Percentiles rank a stretch among this genome's conserved stretches.
These are phyloP conservation scores for Nipponia nippon DNA, from an alignment of 2,113 vertebrate genomes.

Conservation along the genomic window DNA sequence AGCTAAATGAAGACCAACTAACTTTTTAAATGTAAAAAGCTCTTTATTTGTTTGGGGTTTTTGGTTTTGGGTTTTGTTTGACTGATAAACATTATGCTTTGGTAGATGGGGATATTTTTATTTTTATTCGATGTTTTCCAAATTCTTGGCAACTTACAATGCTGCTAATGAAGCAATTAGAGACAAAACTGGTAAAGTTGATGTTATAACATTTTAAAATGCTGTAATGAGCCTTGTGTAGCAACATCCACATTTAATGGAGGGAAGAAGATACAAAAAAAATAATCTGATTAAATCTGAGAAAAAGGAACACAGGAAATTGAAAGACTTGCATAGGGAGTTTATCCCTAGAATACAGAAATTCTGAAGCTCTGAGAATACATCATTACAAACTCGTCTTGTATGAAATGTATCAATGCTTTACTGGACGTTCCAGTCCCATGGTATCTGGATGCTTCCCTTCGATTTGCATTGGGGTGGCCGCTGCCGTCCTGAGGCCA, in stretches of 20 bases:
- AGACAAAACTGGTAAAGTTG: neutral
- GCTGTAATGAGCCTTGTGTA: neutral
- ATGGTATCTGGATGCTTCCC: neutral
- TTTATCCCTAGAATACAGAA: neutral
- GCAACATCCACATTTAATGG: neutral
- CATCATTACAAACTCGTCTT: neutral
- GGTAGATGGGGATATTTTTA: neutral
- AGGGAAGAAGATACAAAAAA: neutral
- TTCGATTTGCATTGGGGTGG: neutral
- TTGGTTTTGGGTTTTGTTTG: neutral
- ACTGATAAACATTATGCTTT: neutral
- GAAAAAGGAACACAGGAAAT: neutral
- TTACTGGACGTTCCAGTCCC: neutral
- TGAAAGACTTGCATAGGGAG: neutral
- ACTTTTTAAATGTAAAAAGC: neutral
- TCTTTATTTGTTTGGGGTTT: neutral
- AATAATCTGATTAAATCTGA: neutral
- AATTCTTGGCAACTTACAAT: neutral
- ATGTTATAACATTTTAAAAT: neutral
- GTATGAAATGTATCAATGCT: neutral
- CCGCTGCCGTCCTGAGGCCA: rapidly evolving
- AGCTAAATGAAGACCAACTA: neutral
- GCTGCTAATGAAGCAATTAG: neutral
- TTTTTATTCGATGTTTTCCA: neutral
- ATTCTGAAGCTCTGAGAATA: no score